Conservation (phyloP, 2,888 invertebrate genomes). For the Tubulanus polymorphus region DNA sequence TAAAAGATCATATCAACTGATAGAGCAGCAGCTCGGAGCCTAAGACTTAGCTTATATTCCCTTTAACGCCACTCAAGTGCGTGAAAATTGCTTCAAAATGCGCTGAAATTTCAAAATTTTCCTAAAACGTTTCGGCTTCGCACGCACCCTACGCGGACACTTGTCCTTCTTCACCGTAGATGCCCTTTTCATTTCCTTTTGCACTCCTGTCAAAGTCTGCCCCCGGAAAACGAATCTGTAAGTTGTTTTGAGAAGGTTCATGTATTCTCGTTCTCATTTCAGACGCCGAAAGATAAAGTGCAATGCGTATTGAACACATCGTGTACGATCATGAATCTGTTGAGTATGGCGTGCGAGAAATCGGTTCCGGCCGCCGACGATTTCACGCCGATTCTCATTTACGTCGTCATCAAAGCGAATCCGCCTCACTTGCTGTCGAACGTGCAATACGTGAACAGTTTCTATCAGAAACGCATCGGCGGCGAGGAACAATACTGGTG, state of each 20-base stretch:
- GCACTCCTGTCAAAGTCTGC: too few species aligned
- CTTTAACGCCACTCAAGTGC: background rate
- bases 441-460: conserved; percentile 91
- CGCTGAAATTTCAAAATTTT: too few species aligned
- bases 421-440: conserved; percentile 90
- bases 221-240: too few species aligned
- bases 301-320: conserved; percentile 82
- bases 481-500: conserved; percentile 97
- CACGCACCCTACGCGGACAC: too few species aligned
- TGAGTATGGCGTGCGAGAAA: conserved; percentile 68
- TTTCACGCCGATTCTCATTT: conserved; percentile 92
- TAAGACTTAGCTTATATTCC: background rate
- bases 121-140: background rate
- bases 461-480: conserved; percentile 74
- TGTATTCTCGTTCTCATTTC: conserved; percentile 17
- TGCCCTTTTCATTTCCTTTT: too few species aligned
- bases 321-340: conserved; percentile 86
- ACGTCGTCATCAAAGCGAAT: conserved; percentile 94
- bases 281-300: conserved; percentile 80
- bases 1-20: too few species aligned
- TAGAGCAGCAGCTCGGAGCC: background rate
- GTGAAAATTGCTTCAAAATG: too few species aligned
- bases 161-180: too few species aligned
- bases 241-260: too few species aligned
- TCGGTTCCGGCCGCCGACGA: conserved; percentile 88